Conservation (phyloP, 2,888 invertebrate genomes). For the Neuroscelio doddi region DNA sequence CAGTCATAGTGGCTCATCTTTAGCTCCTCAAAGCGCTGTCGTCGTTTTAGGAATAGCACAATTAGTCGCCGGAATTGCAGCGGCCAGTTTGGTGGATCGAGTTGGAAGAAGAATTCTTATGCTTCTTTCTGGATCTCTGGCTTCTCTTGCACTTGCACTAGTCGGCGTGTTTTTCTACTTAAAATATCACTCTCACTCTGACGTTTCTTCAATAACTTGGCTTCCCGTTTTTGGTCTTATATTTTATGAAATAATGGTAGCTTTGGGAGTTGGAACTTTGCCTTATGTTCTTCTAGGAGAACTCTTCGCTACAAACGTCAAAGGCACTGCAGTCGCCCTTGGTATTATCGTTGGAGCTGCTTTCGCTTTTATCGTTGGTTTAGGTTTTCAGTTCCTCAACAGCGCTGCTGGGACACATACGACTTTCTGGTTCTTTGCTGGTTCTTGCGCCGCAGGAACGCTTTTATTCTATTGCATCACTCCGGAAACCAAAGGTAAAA, state of each 20-base stretch:
- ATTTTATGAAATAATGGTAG: constrained; percentile 77
- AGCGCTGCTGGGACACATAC: constrained; percentile 74
- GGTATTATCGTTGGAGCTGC: constrained; percentile 77
- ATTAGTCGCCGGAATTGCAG: constrained; percentile 75
- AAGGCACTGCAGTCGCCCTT: constrained; percentile 78
- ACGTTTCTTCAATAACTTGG: constrained; percentile 73
- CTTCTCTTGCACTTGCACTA: constrained; percentile 74
- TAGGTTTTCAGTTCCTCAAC: constrained; percentile 75
- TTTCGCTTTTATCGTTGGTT: constrained; percentile 76
- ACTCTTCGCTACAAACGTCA: constrained; percentile 78
- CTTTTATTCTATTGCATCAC: constrained; percentile 74
- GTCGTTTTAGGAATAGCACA: constrained; percentile 75
- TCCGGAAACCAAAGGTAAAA: constrained; percentile 78
- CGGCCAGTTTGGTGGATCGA: constrained; percentile 76
- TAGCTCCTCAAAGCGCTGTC: constrained; percentile 74
- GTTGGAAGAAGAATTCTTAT: constrained; percentile 77
- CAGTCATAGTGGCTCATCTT: constrained; percentile 73
- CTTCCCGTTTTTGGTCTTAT: constrained; percentile 77
- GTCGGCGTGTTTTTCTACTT: constrained; percentile 76
- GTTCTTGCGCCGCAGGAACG: constrained; percentile 74
- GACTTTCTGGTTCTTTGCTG: constrained; percentile 76
- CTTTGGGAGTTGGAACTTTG: constrained; percentile 77
- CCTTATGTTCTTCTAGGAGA: constrained; percentile 79
- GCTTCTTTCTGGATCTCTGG: constrained; percentile 75
- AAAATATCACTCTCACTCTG: constrained; percentile 72